Percentiles rank a stretch among this genome's conserved stretches.
phyloP scores from a whole-genome alignment of 2,113 vertebrate genomes.

The Sturnira hondurensis region DNA sequence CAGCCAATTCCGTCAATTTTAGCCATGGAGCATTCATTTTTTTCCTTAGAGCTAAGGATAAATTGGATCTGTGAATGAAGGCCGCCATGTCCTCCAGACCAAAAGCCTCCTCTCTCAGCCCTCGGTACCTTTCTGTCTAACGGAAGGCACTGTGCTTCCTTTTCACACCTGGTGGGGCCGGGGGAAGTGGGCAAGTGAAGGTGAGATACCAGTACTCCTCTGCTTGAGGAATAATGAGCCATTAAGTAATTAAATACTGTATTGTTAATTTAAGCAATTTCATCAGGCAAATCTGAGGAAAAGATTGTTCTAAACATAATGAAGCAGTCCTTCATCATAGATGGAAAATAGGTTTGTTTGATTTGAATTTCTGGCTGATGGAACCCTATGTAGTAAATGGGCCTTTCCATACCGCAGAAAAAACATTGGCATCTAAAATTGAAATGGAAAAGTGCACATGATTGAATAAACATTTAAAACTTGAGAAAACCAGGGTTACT shows the following conservation, averaged over 20 bases:
- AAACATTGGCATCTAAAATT: background rate
- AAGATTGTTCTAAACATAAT: background rate
- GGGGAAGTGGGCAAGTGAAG: background rate
- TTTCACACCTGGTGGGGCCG: fast-evolving
- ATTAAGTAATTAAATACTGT: background rate
- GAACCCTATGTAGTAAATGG: background rate
- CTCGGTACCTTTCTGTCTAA: background rate
- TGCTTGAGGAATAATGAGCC: background rate
- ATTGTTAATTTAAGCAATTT: background rate
- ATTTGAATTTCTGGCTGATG: background rate
- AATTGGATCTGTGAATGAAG: background rate
- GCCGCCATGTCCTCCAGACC: background rate
- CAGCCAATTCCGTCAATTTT: background rate
- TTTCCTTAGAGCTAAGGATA: background rate
- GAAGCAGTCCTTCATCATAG: background rate
- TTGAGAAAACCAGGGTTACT: background rate
- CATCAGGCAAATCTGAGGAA: background rate
- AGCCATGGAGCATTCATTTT: background rate
- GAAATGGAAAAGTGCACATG: background rate
- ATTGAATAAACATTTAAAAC: background rate
- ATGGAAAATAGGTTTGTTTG: background rate
- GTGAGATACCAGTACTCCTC: background rate
- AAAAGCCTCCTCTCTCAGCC: too few relatives aligned
- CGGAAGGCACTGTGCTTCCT: background rate
- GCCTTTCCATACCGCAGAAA: background rate